Percentiles rank a stretch among this genome's conserved stretches.
phyloP scores from a whole-genome alignment of 92 coral and sea anemone genomes.

The Diadumene lineata region DNA sequence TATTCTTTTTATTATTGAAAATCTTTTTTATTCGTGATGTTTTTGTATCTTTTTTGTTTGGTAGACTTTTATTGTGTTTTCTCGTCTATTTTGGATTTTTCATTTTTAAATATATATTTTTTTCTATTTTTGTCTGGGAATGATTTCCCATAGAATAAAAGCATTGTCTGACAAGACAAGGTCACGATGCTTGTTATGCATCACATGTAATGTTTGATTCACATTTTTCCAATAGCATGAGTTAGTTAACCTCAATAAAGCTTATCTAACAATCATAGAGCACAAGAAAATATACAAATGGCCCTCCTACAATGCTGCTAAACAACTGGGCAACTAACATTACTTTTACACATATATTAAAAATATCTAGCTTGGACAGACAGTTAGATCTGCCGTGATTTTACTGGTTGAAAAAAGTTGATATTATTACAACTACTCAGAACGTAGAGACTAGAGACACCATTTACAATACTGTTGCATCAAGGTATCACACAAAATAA shows the following conservation, averaged over 20 bases:
- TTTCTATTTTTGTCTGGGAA: conserved; percentile 20
- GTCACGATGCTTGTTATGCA: neutral
- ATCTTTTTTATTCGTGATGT: conserved; percentile 10
- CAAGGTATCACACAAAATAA: neutral
- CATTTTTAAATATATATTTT: conserved; percentile 15
- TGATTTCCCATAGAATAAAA: conserved; percentile 20
- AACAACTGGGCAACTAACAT: no score
- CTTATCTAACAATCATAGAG: no score
- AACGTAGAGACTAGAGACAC: no score
- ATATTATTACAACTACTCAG: no score
- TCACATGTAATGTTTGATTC: neutral
- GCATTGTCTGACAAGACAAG: neutral
- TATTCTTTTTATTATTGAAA: conserved; percentile 22
- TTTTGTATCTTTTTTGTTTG: conserved; percentile 7
- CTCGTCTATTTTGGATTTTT: conserved; percentile 6
- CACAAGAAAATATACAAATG: no score
- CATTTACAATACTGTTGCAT: neutral
- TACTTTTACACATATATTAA: no score
- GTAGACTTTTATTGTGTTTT: conserved; percentile 25
- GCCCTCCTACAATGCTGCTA: no score
- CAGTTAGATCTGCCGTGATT: no score
- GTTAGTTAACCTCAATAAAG: no score
- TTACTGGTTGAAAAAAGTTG: no score
- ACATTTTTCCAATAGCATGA: no score
- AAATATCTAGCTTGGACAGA: no score